phyloP scores from a whole-genome alignment of 1,140 invertebrate genomes.

The Melanaphis sacchari region DNA sequence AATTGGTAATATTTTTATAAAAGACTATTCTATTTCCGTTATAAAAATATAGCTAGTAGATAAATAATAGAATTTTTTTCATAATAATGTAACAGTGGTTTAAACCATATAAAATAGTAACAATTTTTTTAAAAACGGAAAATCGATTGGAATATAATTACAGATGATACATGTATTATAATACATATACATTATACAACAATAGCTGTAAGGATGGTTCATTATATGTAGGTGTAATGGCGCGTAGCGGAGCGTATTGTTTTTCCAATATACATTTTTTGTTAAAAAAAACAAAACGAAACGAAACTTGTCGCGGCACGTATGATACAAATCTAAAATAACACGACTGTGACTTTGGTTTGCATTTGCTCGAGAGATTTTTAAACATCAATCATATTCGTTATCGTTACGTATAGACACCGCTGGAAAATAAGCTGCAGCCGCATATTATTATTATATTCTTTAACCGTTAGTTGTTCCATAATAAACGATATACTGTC shows the following conservation, averaged over 20 bases:
- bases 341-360: background rate
- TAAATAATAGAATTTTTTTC: background rate
- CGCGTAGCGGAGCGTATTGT: background rate
- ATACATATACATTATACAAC: background rate
- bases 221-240: background rate
- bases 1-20: background rate
- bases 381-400: background rate
- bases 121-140: background rate
- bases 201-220: background rate
- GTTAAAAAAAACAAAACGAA: background rate
- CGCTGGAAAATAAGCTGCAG: background rate
- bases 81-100: background rate
- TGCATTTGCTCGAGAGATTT: background rate
- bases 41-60: background rate
- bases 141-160: background rate
- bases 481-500: background rate
- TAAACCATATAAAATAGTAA: background rate
- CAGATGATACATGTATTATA: background rate
- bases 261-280: background rate
- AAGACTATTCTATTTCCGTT: background rate
- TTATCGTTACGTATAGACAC: background rate
- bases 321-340: background rate
- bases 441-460: background rate
- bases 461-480: background rate
- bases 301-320: background rate